Conservation (phyloP, 35 echinoderm and acorn worm species). For the Apostichopus californicus region DNA sequence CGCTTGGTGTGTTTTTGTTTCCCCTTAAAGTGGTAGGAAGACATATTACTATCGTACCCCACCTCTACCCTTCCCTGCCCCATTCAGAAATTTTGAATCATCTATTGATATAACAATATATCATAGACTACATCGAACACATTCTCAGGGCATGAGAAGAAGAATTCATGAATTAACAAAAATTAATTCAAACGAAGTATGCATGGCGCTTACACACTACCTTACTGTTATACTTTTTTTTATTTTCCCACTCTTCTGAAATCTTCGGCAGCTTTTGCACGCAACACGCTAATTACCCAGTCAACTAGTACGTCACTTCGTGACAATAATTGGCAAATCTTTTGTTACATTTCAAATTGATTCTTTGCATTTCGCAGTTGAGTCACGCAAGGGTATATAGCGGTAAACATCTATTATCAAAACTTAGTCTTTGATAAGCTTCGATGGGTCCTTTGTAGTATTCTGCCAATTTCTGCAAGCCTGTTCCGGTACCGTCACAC, state of each 20-base stretch:
- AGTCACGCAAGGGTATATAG: conserved; percentile 25
- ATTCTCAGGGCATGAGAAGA: too few relatives aligned
- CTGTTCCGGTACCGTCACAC: conserved; percentile 31
- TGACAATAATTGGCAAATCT: not conserved
- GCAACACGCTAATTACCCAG: not conserved
- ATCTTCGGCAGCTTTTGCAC: not conserved
- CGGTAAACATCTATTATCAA: conserved; percentile 31
- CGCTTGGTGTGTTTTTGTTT: too few relatives aligned
- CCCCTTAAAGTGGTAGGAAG: too few relatives aligned
- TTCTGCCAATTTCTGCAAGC: not conserved
- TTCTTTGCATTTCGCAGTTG: conserved; percentile 33
- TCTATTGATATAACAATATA: too few relatives aligned
- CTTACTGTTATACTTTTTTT: not conserved
- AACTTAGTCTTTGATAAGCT: not conserved
- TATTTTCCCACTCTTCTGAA: too few relatives aligned
- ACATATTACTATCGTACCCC: too few relatives aligned
- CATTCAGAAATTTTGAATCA: too few relatives aligned
- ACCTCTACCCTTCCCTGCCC: too few relatives aligned
- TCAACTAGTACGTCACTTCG: not conserved
- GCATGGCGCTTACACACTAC: not conserved
- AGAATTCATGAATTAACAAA: too few relatives aligned
- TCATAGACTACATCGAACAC: too few relatives aligned
- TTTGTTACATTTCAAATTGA: conserved; percentile 17
- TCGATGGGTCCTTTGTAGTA: not conserved
- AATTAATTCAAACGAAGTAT: too few relatives aligned